Evolutionary conservation across 2,797 vertebrate species (phyloP).

Genomic region (Oryzias sinensis): DNA sequence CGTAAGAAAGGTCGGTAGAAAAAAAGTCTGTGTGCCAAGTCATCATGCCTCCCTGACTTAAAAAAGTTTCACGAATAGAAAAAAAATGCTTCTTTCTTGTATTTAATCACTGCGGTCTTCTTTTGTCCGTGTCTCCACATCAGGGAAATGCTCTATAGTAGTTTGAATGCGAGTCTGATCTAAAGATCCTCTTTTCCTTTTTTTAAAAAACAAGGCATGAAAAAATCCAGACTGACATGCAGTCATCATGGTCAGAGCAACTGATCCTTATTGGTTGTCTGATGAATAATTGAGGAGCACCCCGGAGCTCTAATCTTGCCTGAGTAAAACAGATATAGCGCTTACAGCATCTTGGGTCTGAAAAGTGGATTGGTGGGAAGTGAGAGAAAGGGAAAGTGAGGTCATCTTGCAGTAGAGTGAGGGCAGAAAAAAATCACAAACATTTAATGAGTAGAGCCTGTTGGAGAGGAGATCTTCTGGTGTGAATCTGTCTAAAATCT

Average conservation of each 20-base stretch:
- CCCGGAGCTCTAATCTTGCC: constrained; percentile 61
- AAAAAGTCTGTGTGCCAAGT: too few species aligned
- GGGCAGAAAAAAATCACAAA: constrained; percentile 3
- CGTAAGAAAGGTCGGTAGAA: too few species aligned
- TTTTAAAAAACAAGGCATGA: too few species aligned
- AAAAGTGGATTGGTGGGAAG: constrained; percentile 46
- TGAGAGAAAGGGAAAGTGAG: constrained; percentile 23
- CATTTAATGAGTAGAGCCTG: constrained; percentile 28
- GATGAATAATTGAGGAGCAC: constrained; percentile 63
- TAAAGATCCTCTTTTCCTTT: too few species aligned
- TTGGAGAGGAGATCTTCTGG: neutral
- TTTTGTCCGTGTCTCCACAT: too few species aligned
- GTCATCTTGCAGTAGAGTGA: constrained; percentile 31
- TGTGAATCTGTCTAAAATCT: constrained; percentile 6
- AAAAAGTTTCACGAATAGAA: too few species aligned
- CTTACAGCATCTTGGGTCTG: constrained; percentile 50
- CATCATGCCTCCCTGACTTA: too few species aligned
- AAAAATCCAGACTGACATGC: constrained; percentile 9
- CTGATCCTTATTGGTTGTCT: constrained; percentile 10
- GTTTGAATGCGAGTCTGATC: too few species aligned
- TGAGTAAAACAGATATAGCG: constrained; percentile 44
- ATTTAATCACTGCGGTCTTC: too few species aligned
- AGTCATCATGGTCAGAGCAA: too few species aligned
- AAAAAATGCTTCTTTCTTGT: too few species aligned
- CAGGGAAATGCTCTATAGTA: too few species aligned